Base-by-base conservation (phyloP, 2,113 vertebrate species). In the Brachypteracias leptosomus region DNA sequence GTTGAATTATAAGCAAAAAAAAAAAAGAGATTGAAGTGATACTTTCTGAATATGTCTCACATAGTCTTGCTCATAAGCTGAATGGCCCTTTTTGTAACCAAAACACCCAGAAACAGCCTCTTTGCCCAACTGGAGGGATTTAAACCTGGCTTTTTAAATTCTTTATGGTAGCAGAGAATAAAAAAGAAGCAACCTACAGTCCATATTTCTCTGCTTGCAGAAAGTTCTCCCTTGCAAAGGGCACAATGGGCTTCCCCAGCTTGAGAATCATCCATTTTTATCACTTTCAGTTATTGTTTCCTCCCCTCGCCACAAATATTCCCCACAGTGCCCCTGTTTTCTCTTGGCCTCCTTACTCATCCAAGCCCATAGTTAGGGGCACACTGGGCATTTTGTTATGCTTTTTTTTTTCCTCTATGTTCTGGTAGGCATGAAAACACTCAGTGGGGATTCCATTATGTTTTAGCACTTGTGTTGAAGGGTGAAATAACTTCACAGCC, bases 221-320 rank as follows among this genome's bases (percentile, higher is more conserved):
- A 54, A 49, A 63, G 49, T 80, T 57, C 90, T 74, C 19, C 61
- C 8, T 65, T 24, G 49, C 76, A 46, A 2, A 3, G 76, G 90
- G 49, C 95, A 90, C 95, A 77, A 66, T 61, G 68, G 2, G 2
- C 76, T 90, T 66, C 85, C 68, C 71, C 12, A 66, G 40, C 72
- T 3, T 16, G 1, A 65, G 77, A 96, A 89, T 90, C 66, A 79
- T 62, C 88, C 92, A 58, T 87, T 96, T 93, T 91, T 96, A 93
- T 95, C 83, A 89, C 96, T 96, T 93, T 92, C 42, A 8, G 17
- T 95, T 94, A 92, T 92, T 96, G 90, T 95, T 85, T 76, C 65
- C 49, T 89, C 84, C 73, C 81, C 86, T 81, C 4, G 0, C 95
- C 85, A 72, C 70, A 91, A 89, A 84, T 42, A 82, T 93, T 89